phyloP scores from a whole-genome alignment of 2,797 vertebrate species.

The Enteromius argenteus region DNA sequence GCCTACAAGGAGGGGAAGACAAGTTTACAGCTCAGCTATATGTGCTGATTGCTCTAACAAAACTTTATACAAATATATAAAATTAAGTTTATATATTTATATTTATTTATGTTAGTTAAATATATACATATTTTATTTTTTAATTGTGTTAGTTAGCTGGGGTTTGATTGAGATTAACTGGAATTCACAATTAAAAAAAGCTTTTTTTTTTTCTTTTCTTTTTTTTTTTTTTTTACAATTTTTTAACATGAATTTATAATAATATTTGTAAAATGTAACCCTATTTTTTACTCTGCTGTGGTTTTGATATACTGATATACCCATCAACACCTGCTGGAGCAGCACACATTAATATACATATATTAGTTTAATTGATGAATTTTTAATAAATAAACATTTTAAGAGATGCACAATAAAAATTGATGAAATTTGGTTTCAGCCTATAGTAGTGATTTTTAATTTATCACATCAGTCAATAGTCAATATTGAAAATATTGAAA shows the following conservation, averaged over 20 bases:
- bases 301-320: background rate
- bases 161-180: too few species aligned
- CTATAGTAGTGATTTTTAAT: background rate
- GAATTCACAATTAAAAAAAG: too few species aligned
- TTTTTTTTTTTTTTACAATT: too few species aligned
- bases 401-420: background rate
- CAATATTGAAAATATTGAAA: background rate
- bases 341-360: background rate
- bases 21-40: slow-evolving; percentile 35
- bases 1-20: slow-evolving; percentile 9
- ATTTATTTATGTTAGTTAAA: too few species aligned
- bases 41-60: background rate
- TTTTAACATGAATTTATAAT: background rate
- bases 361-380: background rate
- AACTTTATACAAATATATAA: background rate
- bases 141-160: too few species aligned
- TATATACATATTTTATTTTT: too few species aligned
- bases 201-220: too few species aligned
- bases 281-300: background rate
- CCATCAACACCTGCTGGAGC: background rate
- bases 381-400: background rate
- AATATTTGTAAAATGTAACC: background rate
- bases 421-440: background rate
- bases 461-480: background rate
- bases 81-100: too few species aligned